Base-by-base conservation (phyloP, 2,888 invertebrate genomes). In the Drosophila rellima region DNA sequence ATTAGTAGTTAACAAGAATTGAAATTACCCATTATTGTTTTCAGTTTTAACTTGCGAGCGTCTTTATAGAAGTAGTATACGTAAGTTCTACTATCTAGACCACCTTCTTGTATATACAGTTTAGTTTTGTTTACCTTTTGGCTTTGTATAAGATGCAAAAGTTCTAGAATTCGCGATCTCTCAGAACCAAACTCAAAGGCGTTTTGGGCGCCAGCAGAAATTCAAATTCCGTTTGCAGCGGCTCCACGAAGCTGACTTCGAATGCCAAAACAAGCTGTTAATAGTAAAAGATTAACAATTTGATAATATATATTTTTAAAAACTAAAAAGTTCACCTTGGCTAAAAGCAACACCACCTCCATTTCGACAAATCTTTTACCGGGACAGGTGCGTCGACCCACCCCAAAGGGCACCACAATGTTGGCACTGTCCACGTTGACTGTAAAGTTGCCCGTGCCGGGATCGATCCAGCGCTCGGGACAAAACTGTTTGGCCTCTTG, bases 291-390 rank as follows among this genome's bases (percentile, higher is more conserved):
- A 15, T 1, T 11, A 20, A 26, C 23, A 10, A 26, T 44, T 13
- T n/a, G 1, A 10, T 18, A 11, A 6, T 26, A 8, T 26, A 33
- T 11, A 33, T 2, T 3, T 2, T 3, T 33, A 17, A 15, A 44
- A 2, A 40, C 0, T 8, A 3, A 0, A 3, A 11, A 1, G 55
- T 88, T 72, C 81, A 96, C 96, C 94, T 96, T 95, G 23, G 96
- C 96, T 18, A 97, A 92, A 65, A 96, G 93, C 56, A 97, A 93
- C 70, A 96, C 95, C 17, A 97, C 93, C 79, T 96, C 96, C 78
- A 96, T 94, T 84, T 96, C 96, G 2, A 97, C 96, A 90, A 97
- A 96, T 67, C 97, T 93, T 92, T 96, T 96, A 48, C 97, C 97
- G 0, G 97, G 97, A 90, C 97, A 97, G 92, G 96, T 96, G 47